Conservation (phyloP, 2,113 vertebrate genomes). For the Clupea harengus region DNA sequence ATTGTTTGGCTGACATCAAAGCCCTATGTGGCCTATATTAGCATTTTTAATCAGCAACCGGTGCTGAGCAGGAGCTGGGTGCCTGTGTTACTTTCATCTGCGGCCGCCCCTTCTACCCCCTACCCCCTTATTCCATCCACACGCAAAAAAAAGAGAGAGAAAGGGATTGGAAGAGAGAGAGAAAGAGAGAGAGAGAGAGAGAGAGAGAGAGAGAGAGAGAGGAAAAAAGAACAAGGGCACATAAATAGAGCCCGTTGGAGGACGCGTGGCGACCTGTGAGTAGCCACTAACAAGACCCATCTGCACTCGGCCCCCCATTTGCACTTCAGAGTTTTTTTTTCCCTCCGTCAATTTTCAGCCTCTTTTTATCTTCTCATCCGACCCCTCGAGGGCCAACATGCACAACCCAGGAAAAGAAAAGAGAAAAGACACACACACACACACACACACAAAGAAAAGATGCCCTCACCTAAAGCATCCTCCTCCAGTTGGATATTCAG, state of each 20-base stretch:
- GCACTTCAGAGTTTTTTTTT: constrained; percentile 55
- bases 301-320: constrained; percentile 62
- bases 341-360: constrained; percentile 36
- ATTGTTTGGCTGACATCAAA: constrained; percentile 90
- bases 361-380: constrained; percentile 37
- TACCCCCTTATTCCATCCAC: constrained; percentile 45
- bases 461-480: background rate
- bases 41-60: constrained; percentile 91
- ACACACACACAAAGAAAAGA: background rate
- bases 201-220: constrained; percentile 1
- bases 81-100: constrained; percentile 73
- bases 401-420: background rate
- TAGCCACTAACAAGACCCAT: constrained; percentile 61
- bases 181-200: background rate
- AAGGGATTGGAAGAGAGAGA: background rate
- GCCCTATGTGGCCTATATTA: constrained; percentile 78
- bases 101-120: constrained; percentile 43
- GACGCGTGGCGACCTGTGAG: constrained; percentile 50
- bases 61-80: constrained; percentile 70
- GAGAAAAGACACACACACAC: background rate
- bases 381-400: constrained; percentile 45
- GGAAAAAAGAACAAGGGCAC: background rate
- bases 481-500: background rate
- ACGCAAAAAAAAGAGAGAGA: background rate
- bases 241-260: constrained; percentile 39